Percentiles rank a stretch among this genome's conserved stretches.
Conservation (phyloP, 1,140 invertebrate genomes). For the Linepithema humile region DNA sequence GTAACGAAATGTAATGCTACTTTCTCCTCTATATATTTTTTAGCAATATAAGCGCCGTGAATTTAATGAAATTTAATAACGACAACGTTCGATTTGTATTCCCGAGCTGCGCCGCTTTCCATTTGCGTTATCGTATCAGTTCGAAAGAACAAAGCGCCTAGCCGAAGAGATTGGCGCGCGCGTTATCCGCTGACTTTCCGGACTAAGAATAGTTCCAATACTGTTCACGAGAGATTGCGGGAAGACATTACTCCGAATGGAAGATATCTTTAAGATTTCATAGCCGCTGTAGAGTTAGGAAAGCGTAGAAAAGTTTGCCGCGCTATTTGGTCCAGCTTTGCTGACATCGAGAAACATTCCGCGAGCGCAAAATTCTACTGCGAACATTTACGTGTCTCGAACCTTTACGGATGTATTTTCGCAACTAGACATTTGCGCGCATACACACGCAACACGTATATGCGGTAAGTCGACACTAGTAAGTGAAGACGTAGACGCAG, state of each 20-base stretch:
- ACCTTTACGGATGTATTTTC: conserved; percentile 40
- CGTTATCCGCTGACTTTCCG: background rate
- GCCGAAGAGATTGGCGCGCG: background rate
- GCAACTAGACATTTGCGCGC: background rate
- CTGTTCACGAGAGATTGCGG: conserved; percentile 30
- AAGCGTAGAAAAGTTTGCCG: conserved; percentile 38
- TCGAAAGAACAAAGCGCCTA: background rate
- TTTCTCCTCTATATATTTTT: background rate
- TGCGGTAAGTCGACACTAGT: background rate
- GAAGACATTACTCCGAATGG: conserved; percentile 3
- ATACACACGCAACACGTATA: background rate
- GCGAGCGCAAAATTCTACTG: conserved; percentile 15
- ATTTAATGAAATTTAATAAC: too few relatives aligned
- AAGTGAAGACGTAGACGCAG: conserved; percentile 8
- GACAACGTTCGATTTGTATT: too few relatives aligned
- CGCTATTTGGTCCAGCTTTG: conserved; percentile 28
- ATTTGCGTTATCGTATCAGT: background rate
- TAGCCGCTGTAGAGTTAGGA: conserved; percentile 14
- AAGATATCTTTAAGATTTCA: conserved; percentile 33
- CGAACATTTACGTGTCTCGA: conserved; percentile 6
- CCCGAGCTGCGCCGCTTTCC: background rate
- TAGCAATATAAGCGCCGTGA: background rate
- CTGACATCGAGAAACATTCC: conserved; percentile 19
- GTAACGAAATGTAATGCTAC: background rate
- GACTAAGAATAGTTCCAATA: background rate